phyloP scores from a whole-genome alignment of 2,113 vertebrate genomes.

The Engystomops pustulosus region DNA sequence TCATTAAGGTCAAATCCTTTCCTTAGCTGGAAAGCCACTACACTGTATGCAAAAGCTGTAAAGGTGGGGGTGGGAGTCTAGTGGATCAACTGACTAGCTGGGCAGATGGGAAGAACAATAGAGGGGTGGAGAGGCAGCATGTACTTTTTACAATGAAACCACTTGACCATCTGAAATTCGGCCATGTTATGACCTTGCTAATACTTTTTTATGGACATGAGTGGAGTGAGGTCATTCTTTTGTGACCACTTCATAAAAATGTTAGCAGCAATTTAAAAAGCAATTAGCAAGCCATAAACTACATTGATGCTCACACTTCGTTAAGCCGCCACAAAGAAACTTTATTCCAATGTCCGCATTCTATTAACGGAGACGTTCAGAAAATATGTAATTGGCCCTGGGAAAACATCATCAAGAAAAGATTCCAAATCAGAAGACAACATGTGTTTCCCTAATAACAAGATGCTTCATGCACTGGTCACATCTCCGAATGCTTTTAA shows the following conservation, averaged over 20 bases:
- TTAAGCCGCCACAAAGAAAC: constrained; percentile 70
- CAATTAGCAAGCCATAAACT: constrained; percentile 70
- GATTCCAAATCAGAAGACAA: constrained; percentile 34
- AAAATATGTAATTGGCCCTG: constrained; percentile 73
- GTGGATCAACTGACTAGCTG: constrained; percentile 49
- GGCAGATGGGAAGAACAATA: constrained; percentile 36
- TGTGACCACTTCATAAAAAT: constrained; percentile 64
- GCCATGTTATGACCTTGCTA: constrained; percentile 50
- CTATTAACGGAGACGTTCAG: constrained; percentile 63
- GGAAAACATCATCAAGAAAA: constrained; percentile 57
- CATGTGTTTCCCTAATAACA: constrained; percentile 30
- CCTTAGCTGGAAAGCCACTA: constrained; percentile 10
- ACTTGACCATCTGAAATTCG: accelerated
- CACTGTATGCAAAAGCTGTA: constrained; percentile 21
- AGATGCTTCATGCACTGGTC: background rate
- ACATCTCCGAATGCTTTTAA: constrained; percentile 7
- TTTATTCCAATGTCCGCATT: constrained; percentile 68
- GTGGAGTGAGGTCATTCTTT: constrained; percentile 47
- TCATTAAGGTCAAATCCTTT: background rate
- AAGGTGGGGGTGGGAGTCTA: background rate
- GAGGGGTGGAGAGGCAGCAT: background rate
- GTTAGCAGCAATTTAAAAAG: constrained; percentile 66
- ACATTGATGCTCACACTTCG: constrained; percentile 61
- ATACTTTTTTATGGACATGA: constrained; percentile 43
- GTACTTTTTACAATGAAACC: constrained; percentile 59